A percentile compares a stretch with the other conserved stretches of the same genome.
phyloP scores from a whole-genome alignment of 1,140 invertebrate species.

The Drosophila lowei region DNA sequence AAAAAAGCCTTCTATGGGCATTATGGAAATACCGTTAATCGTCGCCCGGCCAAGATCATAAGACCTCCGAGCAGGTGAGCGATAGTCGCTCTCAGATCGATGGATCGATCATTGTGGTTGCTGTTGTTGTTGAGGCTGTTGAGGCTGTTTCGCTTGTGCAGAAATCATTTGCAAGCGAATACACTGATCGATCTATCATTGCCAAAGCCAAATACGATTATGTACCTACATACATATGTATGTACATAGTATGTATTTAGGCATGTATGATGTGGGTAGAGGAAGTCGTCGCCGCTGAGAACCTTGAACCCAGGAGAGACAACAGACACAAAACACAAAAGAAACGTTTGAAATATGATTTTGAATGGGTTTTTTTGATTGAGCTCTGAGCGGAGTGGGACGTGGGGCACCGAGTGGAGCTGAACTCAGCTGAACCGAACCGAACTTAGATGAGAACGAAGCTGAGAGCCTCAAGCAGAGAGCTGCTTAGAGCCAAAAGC shows the following conservation, averaged over 20 bases:
- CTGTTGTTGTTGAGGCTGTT: too few species aligned
- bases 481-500: too few species aligned
- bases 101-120: conserved; percentile 35
- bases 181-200: conserved; percentile 66
- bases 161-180: conserved; percentile 65
- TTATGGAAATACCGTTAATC: conserved; percentile 73
- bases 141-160: conserved; percentile 36
- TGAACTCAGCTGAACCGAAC: too few species aligned
- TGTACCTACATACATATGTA: not conserved
- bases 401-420: too few species aligned
- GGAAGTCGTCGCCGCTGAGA: conserved; percentile 68
- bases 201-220: conserved; percentile 39
- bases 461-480: not conserved
- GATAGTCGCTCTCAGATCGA: conserved; percentile 28
- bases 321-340: conserved; percentile 24
- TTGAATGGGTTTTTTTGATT: conserved; percentile 71
- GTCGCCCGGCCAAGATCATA: conserved; percentile 58
- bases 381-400: conserved; percentile 10
- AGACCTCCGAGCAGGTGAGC: conserved; percentile 66
- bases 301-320: conserved; percentile 64
- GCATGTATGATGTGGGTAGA: conserved; percentile 41
- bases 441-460: not conserved
- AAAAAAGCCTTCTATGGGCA: conserved; percentile 68
- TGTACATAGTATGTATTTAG: not conserved
- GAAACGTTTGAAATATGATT: conserved; percentile 61